phyloP scores from a whole-genome alignment of 2,888 invertebrate species.

The Agrotis clavis region DNA sequence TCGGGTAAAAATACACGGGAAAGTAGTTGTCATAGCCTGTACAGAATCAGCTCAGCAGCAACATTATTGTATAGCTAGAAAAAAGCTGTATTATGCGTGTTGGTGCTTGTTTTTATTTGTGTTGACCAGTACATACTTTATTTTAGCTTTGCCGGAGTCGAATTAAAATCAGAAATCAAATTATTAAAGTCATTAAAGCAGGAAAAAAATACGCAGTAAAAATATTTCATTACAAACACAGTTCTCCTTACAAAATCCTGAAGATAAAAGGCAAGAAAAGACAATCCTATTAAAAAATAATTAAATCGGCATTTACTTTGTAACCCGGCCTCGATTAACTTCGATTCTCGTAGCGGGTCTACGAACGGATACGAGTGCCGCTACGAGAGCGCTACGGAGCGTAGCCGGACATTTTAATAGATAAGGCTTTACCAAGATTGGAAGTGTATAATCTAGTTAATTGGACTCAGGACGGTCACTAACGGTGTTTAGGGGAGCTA shows the following conservation, averaged over 20 bases:
- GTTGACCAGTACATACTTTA: too few relatives aligned
- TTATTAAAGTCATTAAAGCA: too few relatives aligned
- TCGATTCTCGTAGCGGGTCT: constrained; percentile 57
- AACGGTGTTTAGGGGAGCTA: background rate
- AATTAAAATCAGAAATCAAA: too few relatives aligned
- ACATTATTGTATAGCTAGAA: too few relatives aligned
- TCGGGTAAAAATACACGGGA: too few relatives aligned
- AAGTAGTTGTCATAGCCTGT: too few relatives aligned
- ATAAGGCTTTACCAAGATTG: constrained; percentile 52
- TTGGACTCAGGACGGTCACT: constrained; percentile 19
- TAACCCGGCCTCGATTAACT: constrained; percentile 29
- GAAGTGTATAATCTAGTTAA: constrained; percentile 48
- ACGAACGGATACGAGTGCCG: constrained; percentile 50
- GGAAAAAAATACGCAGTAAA: background rate
- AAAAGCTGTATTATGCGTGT: too few relatives aligned
- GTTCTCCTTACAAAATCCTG: background rate
- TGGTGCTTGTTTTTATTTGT: too few relatives aligned
- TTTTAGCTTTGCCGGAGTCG: too few relatives aligned
- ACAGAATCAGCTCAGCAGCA: too few relatives aligned
- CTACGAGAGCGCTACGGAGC: constrained; percentile 52
- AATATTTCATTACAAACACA: background rate
- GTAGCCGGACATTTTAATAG: constrained; percentile 58
- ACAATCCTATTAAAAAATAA: constrained; percentile 23
- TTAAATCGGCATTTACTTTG: constrained; percentile 39
- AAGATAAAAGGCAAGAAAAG: constrained; percentile 5